phyloP scores from a whole-genome alignment of 2,113 vertebrate genomes.

The Muntiacus muntjak region DNA sequence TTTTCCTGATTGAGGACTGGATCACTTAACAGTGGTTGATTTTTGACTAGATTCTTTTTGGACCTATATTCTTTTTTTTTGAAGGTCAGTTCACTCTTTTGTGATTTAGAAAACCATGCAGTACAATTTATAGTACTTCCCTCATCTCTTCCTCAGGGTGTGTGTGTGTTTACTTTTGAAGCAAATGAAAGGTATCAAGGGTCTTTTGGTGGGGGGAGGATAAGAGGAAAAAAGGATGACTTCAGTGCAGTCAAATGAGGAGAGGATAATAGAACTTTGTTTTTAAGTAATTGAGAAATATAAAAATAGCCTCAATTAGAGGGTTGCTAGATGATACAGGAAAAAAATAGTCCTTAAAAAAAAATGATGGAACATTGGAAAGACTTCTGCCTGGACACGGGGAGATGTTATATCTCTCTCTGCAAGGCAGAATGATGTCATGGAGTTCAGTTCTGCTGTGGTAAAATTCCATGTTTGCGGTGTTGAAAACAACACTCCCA shows the following conservation, averaged over 20 bases:
- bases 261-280: not conserved
- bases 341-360: not conserved
- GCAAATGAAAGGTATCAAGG: not conserved
- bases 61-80: not conserved
- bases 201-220: not conserved
- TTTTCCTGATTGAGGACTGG: not conserved
- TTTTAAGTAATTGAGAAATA: constrained; percentile 35
- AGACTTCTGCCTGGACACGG: not conserved
- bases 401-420: not conserved
- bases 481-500: not conserved
- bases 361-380: not conserved
- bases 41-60: not conserved
- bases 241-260: not conserved
- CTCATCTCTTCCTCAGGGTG: not conserved
- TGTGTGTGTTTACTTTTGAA: not conserved
- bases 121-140: not conserved
- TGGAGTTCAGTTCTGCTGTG: not conserved
- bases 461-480: constrained; percentile 38
- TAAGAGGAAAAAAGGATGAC: not conserved
- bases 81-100: not conserved
- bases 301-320: constrained; percentile 12
- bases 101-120: not conserved
- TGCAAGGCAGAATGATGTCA: constrained; percentile 5
- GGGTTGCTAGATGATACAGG: not conserved
- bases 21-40: not conserved